Percentiles rank a stretch among this genome's conserved stretches.
Evolutionary conservation across 92 coral and sea anemone species (phyloP).

Genomic region (Zoanthus solanderi): DNA sequence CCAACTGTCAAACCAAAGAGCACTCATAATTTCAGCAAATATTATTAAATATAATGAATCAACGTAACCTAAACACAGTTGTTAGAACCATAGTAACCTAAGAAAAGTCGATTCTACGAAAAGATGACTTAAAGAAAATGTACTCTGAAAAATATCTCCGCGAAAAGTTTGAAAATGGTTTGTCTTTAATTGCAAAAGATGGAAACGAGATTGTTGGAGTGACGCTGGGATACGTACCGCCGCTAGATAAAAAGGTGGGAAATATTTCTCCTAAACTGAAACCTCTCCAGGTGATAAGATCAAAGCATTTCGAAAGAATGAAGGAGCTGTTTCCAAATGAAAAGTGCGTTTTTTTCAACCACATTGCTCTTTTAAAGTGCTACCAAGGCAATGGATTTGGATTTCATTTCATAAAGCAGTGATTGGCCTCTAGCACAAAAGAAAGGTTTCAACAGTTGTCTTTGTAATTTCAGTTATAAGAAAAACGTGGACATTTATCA

Average conservation of each 20-base stretch:
- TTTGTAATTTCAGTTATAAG: slow-evolving; percentile 9
- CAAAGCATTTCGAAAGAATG: background rate
- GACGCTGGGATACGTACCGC: background rate
- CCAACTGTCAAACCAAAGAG: too few species aligned
- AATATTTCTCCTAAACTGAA: background rate
- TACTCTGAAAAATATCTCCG: background rate
- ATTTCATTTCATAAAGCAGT: background rate
- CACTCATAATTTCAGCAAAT: too few species aligned
- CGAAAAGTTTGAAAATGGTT: slow-evolving; percentile 5
- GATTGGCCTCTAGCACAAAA: background rate
- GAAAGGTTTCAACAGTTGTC: slow-evolving; percentile 5
- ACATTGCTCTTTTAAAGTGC: background rate
- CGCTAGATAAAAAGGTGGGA: background rate
- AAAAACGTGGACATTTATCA: background rate
- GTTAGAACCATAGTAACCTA: too few species aligned
- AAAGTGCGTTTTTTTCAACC: slow-evolving; percentile 9
- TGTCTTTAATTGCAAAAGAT: slow-evolving; percentile 26
- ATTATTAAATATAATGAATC: too few species aligned
- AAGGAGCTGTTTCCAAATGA: background rate
- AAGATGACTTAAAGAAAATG: background rate
- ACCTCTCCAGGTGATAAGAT: slow-evolving; percentile 8
- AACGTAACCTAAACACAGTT: too few species aligned
- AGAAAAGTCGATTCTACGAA: background rate
- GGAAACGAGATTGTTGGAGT: background rate
- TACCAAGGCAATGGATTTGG: background rate